Evolutionary conservation across 2,113 vertebrate species (phyloP), one percentile per base, ranked within the genome.

Genomic region (Cryptomyrus ogoouensis): DNA sequence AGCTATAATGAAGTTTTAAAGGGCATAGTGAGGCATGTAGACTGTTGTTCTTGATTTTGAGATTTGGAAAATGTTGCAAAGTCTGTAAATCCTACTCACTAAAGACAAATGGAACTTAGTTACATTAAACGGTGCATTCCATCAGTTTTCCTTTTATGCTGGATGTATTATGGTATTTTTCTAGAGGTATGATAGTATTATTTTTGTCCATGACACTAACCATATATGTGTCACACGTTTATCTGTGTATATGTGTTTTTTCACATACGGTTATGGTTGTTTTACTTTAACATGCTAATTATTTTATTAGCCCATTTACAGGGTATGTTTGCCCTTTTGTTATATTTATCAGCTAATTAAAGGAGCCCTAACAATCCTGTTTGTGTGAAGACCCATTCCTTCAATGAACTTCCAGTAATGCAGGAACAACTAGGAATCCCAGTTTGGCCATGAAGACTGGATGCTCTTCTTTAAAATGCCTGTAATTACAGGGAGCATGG

Each of bases 401-500:
- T 53, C 7, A 24, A 50, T 83, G 92, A 50, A 90, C 77, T 89
- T 93, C 88, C 56, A 89, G 88, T 92, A 74, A 91, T 90, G 91
- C 89, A 12, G 15, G 89, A 93, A 94, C 92, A 94, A 92, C 94
- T 94, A 92, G 91, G 90, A 56, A 91, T 70, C 42, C 9, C 77
- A 91, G 91, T 93, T 89, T 66, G 19, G 24, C 87, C 74, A 53
- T 53, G 52, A 90, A 46, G 83, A 49, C 31, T 13, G 52, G 92
- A 90, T 80, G 88, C 84, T 58, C n/a, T 84, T 88, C 93, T 95
- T 93, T 96, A 93, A 95, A 94, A 93, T 94, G 92, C 93, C 92
- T 92, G 92, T 95, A 95, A 96, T 96, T 94, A 96, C 94, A 95
- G 94, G 93, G 92, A 53, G n/a, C 84, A 46, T 77, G 46, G 88